phyloP scores from a whole-genome alignment of 2,797 vertebrate species.

The Neoniphon sammara region DNA sequence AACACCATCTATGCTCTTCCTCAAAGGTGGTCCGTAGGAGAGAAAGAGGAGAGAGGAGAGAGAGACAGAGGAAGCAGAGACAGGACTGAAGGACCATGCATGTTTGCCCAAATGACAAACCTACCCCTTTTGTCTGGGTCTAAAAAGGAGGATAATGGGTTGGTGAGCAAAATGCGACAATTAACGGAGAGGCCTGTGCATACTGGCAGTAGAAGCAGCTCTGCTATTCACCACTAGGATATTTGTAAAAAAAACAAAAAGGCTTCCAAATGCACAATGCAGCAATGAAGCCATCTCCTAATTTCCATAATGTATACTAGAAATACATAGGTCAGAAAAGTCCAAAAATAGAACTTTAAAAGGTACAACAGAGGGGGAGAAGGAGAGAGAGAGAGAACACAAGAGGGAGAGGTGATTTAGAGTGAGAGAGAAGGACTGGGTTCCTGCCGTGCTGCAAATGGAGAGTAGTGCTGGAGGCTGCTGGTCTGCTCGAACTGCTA shows the following conservation, averaged over 20 bases:
- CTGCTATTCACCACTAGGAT: background rate
- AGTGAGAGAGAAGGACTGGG: slow-evolving; percentile 37
- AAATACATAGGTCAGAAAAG: slow-evolving; percentile 27
- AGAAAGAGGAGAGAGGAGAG: background rate
- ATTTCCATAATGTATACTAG: slow-evolving; percentile 33
- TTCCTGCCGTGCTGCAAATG: slow-evolving; percentile 66
- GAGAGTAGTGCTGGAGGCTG: slow-evolving; percentile 69
- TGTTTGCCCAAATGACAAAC: slow-evolving; percentile 30
- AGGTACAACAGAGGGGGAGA: slow-evolving; percentile 11
- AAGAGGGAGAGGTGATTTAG: slow-evolving; percentile 29
- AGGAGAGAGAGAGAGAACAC: slow-evolving; percentile 20
- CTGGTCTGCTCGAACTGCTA: slow-evolving; percentile 64
- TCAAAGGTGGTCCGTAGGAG: slow-evolving; percentile 44
- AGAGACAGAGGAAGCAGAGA: slow-evolving; percentile 11
- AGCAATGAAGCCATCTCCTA: slow-evolving; percentile 25
- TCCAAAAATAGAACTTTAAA: slow-evolving; percentile 40
- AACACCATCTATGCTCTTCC: slow-evolving; percentile 66
- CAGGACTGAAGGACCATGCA: background rate
- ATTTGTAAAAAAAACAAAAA: slow-evolving; percentile 29
- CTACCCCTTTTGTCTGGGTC: slow-evolving; percentile 14
- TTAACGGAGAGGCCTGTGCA: slow-evolving; percentile 13
- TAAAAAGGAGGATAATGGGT: slow-evolving; percentile 9
- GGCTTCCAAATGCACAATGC: slow-evolving; percentile 18
- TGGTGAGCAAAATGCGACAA: slow-evolving; percentile 30
- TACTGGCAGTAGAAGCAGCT: slow-evolving; percentile 1